These are phyloP conservation scores for Drosophila yooni DNA, from an alignment of 2,888 invertebrate species.

Conservation along the genomic window DNA sequence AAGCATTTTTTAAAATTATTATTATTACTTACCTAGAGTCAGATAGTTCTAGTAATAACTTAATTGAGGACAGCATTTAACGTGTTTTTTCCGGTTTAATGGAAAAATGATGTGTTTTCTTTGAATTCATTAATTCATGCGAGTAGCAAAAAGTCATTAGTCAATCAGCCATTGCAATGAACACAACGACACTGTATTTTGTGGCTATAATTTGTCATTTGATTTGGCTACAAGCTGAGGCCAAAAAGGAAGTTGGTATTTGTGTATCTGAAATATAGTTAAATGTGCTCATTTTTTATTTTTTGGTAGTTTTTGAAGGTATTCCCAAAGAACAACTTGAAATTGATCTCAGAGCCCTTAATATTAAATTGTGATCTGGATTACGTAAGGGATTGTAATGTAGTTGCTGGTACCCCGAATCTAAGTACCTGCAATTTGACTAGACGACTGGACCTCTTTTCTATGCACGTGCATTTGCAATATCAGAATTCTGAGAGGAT, in stretches of 20 bases:
- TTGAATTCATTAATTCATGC: slow-evolving; percentile 8
- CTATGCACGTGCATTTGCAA: slow-evolving; percentile 1
- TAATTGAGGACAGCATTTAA: too few species aligned
- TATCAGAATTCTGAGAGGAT: neutral
- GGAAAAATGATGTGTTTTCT: slow-evolving; percentile 7
- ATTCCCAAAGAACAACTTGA: slow-evolving; percentile 1
- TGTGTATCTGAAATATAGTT: neutral
- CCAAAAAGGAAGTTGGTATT: slow-evolving; percentile 31
- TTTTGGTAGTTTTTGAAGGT: neutral
- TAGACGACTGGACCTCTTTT: neutral
- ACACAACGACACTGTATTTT: slow-evolving; percentile 9
- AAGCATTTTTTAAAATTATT: too few species aligned
- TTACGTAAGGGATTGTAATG: slow-evolving; percentile 20
- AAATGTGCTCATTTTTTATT: too few species aligned
- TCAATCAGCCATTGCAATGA: slow-evolving; percentile 20
- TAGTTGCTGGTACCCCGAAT: neutral
- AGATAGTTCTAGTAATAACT: too few species aligned
- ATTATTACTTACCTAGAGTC: too few species aligned
- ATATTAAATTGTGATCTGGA: slow-evolving; percentile 22
- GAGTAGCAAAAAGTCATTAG: slow-evolving; percentile 1
- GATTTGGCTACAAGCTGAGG: slow-evolving; percentile 1
- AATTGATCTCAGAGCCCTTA: slow-evolving; percentile 9
- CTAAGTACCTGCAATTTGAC: slow-evolving; percentile 1
- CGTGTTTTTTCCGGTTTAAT: neutral
- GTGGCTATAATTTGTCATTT: slow-evolving; percentile 17